These are phyloP conservation scores for Antennarius maculatus DNA, from an alignment of 2,797 vertebrate genomes.

Conservation along the genomic window DNA sequence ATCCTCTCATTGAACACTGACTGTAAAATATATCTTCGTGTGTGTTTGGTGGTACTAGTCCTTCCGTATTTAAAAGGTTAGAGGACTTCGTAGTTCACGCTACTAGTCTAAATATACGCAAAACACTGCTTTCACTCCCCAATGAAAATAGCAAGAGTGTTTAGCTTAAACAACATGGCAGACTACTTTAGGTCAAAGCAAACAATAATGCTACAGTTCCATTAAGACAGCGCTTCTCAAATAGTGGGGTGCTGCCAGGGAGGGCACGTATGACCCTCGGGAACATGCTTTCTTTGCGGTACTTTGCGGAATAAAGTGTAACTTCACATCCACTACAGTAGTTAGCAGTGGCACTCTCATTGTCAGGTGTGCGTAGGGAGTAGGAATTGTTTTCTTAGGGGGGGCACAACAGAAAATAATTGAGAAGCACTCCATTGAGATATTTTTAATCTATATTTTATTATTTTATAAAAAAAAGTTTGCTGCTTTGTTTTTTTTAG, in stretches of 20 bases:
- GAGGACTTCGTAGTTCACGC: slow-evolving; percentile 9
- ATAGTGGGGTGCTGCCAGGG: no score
- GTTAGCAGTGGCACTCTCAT: no score
- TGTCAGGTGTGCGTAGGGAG: no score
- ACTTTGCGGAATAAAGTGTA: no score
- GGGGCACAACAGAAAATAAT: no score
- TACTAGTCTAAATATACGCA: slow-evolving; percentile 29
- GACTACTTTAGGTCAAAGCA: background rate
- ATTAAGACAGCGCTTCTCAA: no score
- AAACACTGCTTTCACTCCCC: slow-evolving; percentile 32
- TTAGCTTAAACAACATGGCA: slow-evolving; percentile 49
- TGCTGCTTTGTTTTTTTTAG: background rate
- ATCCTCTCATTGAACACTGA: background rate
- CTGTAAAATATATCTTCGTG: background rate
- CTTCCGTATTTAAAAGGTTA: slow-evolving; percentile 20
- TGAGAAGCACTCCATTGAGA: no score
- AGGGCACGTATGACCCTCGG: no score
- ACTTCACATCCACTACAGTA: no score
- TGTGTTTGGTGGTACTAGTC: background rate
- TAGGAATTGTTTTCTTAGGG: no score
- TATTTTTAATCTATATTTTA: background rate
- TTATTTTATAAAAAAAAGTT: background rate
- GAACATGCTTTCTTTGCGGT: no score
- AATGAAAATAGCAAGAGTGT: slow-evolving; percentile 49
- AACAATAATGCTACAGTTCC: background rate